Conservation (phyloP, 2,888 invertebrate species). For the Neria commutata region DNA sequence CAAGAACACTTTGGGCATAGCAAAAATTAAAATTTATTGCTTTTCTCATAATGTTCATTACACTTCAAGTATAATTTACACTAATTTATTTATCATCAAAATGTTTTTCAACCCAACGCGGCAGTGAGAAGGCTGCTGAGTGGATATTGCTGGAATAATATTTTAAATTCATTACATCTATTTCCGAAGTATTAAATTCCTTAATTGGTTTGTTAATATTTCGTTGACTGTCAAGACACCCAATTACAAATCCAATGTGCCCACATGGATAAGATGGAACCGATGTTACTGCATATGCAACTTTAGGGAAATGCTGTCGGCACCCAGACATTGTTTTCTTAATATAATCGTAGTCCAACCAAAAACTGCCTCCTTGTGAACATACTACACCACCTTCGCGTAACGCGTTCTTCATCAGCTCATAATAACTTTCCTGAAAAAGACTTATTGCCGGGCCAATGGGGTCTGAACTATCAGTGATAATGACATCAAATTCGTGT, state of each 20-base stretch:
- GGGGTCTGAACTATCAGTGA: slow-evolving; percentile 98
- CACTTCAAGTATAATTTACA: not conserved
- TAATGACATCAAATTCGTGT: slow-evolving; percentile 92
- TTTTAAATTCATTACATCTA: slow-evolving; percentile 74
- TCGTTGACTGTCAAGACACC: slow-evolving; percentile 69
- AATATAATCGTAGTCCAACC: slow-evolving; percentile 83
- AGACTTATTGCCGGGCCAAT: slow-evolving; percentile 78
- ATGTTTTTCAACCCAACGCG: slow-evolving; percentile 72
- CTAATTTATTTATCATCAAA: slow-evolving; percentile 45
- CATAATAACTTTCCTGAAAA: slow-evolving; percentile 78
- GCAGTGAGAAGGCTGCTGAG: slow-evolving; percentile 82
- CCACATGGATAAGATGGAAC: slow-evolving; percentile 98
- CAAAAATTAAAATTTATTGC: no score
- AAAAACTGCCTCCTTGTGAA: slow-evolving; percentile 84
- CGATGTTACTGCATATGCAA: slow-evolving; percentile 79
- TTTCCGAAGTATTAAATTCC: slow-evolving; percentile 69
- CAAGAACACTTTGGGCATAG: no score
- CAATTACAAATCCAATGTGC: slow-evolving; percentile 94
- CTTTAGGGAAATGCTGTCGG: slow-evolving; percentile 76
- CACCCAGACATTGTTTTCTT: slow-evolving; percentile 77
- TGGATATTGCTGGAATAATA: slow-evolving; percentile 91
- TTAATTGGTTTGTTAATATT: slow-evolving; percentile 72
- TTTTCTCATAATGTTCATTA: no score
- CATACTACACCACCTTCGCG: slow-evolving; percentile 89
- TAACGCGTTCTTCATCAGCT: slow-evolving; percentile 82